phyloP scores from a whole-genome alignment of 1,140 invertebrate genomes.

The Neoseiulus cucumeris region DNA sequence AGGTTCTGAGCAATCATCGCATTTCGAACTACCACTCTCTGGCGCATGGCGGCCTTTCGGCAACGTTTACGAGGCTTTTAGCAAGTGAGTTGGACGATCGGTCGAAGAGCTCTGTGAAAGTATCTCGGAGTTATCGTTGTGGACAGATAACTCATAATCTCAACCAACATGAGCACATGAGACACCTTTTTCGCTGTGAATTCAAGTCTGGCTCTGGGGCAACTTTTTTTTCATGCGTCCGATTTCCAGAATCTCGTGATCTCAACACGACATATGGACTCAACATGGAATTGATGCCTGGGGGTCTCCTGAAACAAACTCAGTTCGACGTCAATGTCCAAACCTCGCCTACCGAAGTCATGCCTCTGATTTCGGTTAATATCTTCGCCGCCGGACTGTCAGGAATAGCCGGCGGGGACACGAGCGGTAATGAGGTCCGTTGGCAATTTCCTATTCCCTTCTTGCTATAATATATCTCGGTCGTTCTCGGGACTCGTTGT shows the following conservation, averaged over 20 bases:
- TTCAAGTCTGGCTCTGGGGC: too few relatives aligned
- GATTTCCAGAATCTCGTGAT: slow-evolving; percentile 26
- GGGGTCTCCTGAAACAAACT: slow-evolving; percentile 50
- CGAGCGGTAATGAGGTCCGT: background rate
- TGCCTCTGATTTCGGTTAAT: slow-evolving; percentile 38
- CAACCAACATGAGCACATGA: too few relatives aligned
- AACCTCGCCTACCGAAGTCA: slow-evolving; percentile 27
- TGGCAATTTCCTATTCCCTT: too few relatives aligned
- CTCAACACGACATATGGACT: slow-evolving; percentile 44
- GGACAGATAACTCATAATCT: too few relatives aligned
- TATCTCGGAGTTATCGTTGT: too few relatives aligned
- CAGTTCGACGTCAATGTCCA: slow-evolving; percentile 46
- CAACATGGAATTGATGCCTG: slow-evolving; percentile 47
- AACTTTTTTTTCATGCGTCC: too few relatives aligned
- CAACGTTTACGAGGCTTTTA: background rate
- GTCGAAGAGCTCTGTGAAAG: too few relatives aligned
- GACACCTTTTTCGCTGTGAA: too few relatives aligned
- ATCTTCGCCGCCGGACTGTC: slow-evolving; percentile 56
- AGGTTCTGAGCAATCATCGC: background rate
- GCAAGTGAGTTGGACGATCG: background rate
- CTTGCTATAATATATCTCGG: too few relatives aligned
- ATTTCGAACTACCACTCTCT: slow-evolving; percentile 1
- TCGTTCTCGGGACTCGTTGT: too few relatives aligned
- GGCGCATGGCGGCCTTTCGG: background rate
- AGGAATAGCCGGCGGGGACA: slow-evolving; percentile 33